phyloP scores from a whole-genome alignment of 53 echinoderm and acorn worm species.

The Echinometra lucunter region DNA sequence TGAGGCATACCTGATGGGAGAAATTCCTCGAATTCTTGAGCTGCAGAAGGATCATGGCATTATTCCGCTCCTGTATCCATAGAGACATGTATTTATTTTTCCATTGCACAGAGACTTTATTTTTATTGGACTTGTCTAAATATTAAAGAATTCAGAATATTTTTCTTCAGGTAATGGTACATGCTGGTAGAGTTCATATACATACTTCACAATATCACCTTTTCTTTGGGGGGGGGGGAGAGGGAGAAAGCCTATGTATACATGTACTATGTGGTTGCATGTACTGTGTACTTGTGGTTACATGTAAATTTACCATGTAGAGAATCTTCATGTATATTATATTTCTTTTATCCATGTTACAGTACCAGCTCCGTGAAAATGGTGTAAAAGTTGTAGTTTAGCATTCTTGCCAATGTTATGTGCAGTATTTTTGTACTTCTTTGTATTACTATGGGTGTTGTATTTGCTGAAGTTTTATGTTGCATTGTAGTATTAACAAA shows the following conservation, averaged over 20 bases:
- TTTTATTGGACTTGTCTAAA: background rate
- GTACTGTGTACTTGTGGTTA: background rate
- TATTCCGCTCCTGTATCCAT: background rate
- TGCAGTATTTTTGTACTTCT: constrained; percentile 6
- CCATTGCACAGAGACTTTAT: background rate
- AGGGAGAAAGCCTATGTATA: background rate
- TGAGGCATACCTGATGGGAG: background rate
- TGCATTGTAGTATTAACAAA: background rate
- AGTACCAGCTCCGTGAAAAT: constrained; percentile 10
- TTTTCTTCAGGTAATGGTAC: background rate
- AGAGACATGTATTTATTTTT: background rate
- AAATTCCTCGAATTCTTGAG: background rate
- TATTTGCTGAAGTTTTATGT: constrained; percentile 21
- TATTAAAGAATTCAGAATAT: background rate
- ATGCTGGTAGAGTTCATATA: background rate
- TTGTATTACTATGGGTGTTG: background rate
- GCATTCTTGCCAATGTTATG: constrained; percentile 35
- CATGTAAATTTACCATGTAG: background rate
- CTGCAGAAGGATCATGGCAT: background rate
- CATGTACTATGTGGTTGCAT: too few species aligned
- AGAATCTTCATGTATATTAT: background rate
- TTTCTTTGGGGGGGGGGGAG: background rate
- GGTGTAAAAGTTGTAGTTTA: background rate
- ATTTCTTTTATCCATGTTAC: background rate
- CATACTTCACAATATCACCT: background rate